phyloP scores from a whole-genome alignment of 2,797 vertebrate species.

The Pampus argenteus region DNA sequence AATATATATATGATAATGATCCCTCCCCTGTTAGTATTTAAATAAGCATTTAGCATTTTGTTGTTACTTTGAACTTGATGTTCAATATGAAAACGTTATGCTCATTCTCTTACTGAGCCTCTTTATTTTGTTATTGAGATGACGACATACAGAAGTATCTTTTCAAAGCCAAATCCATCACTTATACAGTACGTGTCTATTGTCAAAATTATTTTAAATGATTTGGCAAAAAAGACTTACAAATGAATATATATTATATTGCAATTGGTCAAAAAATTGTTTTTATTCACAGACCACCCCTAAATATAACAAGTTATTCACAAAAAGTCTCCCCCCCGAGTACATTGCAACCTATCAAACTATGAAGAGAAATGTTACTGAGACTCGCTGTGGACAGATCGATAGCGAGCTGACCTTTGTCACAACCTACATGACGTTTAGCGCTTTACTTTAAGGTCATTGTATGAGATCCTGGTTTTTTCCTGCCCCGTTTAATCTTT shows the following conservation, averaged over 20 bases:
- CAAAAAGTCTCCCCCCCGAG: background rate
- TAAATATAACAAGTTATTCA: background rate
- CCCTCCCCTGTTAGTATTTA: background rate
- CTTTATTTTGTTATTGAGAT: slow-evolving; percentile 1
- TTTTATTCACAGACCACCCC: background rate
- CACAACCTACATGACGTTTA: slow-evolving; percentile 54
- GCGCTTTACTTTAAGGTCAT: slow-evolving; percentile 61
- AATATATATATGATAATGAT: too few species aligned
- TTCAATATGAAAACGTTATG: background rate
- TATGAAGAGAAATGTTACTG: slow-evolving; percentile 45
- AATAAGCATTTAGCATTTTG: background rate
- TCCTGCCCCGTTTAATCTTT: slow-evolving; percentile 67
- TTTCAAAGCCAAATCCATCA: background rate
- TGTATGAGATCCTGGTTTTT: slow-evolving; percentile 53
- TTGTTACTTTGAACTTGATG: background rate
- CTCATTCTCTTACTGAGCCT: background rate
- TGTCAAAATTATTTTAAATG: background rate
- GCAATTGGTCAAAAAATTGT: background rate
- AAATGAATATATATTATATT: background rate
- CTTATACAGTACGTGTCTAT: background rate
- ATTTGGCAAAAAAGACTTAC: background rate
- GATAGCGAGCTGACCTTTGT: slow-evolving; percentile 67
- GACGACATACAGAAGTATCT: background rate
- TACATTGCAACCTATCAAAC: slow-evolving; percentile 30
- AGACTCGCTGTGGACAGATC: slow-evolving; percentile 51